These are phyloP conservation scores for Aplodontia rufa DNA, from an alignment of 2,113 vertebrate genomes.

Conservation along the genomic window DNA sequence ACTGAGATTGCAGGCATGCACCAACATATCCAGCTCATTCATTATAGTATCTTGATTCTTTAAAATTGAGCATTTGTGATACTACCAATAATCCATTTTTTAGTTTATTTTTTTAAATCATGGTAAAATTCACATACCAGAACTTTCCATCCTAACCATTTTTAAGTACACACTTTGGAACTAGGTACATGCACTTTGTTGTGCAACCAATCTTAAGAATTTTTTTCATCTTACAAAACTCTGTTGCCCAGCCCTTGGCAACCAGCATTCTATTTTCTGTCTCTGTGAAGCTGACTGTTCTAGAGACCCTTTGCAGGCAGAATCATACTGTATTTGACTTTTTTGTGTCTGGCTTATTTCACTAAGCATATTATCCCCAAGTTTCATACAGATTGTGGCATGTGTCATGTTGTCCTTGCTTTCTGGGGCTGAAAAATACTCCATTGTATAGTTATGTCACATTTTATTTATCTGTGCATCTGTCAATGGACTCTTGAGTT, in stretches of 20 bases:
- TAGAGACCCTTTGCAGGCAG: not conserved
- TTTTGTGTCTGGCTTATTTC: too few species aligned
- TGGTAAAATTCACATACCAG: not conserved
- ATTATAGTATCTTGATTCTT: not conserved
- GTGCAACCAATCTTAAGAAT: not conserved
- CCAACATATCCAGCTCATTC: too few species aligned
- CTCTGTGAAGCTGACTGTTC: not conserved
- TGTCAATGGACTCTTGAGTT: too few species aligned
- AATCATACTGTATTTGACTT: not conserved
- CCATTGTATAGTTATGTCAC: not conserved
- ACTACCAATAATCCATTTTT: not conserved
- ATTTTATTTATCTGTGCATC: too few species aligned
- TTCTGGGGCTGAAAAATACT: not conserved
- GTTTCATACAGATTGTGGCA: not conserved
- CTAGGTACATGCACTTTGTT: not conserved
- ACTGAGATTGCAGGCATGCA: too few species aligned
- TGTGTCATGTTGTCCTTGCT: not conserved
- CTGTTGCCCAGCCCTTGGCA: not conserved
- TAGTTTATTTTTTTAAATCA: not conserved
- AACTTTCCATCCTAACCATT: too few species aligned
- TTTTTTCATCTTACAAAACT: not conserved
- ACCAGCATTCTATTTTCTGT: not conserved
- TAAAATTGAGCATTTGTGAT: not conserved
- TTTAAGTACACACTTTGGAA: not conserved
- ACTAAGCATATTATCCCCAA: too few species aligned